Evolutionary conservation across 2,888 invertebrate genomes (phyloP), one percentile per base, ranked within the genome.

Genomic region (Rutpela maculata): DNA sequence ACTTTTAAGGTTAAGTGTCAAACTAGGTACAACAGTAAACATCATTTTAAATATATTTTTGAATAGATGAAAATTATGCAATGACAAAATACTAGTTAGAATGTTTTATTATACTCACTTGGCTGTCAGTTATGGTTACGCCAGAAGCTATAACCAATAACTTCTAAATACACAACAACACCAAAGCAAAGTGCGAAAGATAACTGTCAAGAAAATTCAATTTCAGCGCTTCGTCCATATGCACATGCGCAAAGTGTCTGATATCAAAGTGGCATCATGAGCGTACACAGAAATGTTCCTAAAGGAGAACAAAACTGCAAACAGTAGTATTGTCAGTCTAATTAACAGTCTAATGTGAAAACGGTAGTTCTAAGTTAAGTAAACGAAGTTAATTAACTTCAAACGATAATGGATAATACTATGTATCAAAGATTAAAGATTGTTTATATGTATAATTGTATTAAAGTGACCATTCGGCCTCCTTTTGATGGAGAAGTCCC

Each of bases 1-100:
- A 50, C 18, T 66, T 66, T 66, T 68, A 31, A 68, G 67, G 67
- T 68, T 68, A 68, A 26, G 17, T 50, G 50, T 50, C 50, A 50
- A 43, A 43, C 3, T 12, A 43, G 15, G 43, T 12, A 43, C 43
- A 43, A 12, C 43, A 43, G 43, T 7, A 43, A 43, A 43, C 43
- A 43, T 43, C 7, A 43, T 15, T 38, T 43, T 43, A 43, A 12
- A 43, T 11, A 43, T 12, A 43, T 43, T 43, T 12, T 11, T 43
- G 43, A 43, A 43, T 43, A 43, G 12, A 50, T 50, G n/a, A n/a
- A 4, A n/a, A 50, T 15, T n/a, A 50, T 12, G n/a, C 3, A 50
- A 50, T 50, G n/a, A n/a, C 31, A 35, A 35, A 35, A 35, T 3
- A 6, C 31, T 35, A 35, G 7, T 43, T n/a, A n/a, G 12, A 50